These are phyloP conservation scores for Cetoscarus ocellatus DNA, from an alignment of 2,797 vertebrate genomes.

Conservation along the genomic window DNA sequence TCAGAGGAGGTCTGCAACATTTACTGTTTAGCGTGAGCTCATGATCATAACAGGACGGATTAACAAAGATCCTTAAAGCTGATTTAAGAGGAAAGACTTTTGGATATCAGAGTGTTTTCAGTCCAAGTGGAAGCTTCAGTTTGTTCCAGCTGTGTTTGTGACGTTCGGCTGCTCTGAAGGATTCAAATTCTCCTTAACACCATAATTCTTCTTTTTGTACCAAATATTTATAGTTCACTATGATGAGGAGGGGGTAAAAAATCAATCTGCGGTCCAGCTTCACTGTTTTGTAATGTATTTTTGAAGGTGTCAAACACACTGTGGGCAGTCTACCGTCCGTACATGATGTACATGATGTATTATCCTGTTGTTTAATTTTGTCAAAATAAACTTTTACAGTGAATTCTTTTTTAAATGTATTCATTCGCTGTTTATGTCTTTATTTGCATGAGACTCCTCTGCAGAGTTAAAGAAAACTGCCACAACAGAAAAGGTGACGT, in stretches of 20 bases:
- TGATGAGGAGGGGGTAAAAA: constrained; percentile 53
- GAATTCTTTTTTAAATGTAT: constrained; percentile 15
- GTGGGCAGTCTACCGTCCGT: constrained; percentile 66
- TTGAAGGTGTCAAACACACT: constrained; percentile 73
- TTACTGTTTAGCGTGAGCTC: constrained; percentile 20
- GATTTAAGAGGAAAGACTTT: not conserved
- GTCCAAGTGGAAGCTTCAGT: constrained; percentile 43
- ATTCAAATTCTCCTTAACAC: constrained; percentile 56
- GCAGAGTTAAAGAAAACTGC: too few species aligned
- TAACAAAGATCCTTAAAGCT: not conserved
- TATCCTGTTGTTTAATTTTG: constrained; percentile 76
- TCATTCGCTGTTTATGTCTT: not conserved
- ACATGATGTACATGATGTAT: constrained; percentile 71
- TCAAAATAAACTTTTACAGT: constrained; percentile 85
- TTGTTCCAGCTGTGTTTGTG: constrained; percentile 74
- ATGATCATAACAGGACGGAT: constrained; percentile 22
- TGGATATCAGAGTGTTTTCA: constrained; percentile 33
- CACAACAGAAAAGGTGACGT: too few species aligned
- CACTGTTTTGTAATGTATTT: constrained; percentile 74
- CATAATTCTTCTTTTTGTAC: constrained; percentile 90
- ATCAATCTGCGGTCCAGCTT: constrained; percentile 53
- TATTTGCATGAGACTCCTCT: not conserved
- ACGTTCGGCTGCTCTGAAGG: constrained; percentile 57
- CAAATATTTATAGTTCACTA: constrained; percentile 92
- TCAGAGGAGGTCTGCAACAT: not conserved